Evolutionary conservation across 2,113 vertebrate genomes (phyloP).

Genomic region (Camelus bactrianus): DNA sequence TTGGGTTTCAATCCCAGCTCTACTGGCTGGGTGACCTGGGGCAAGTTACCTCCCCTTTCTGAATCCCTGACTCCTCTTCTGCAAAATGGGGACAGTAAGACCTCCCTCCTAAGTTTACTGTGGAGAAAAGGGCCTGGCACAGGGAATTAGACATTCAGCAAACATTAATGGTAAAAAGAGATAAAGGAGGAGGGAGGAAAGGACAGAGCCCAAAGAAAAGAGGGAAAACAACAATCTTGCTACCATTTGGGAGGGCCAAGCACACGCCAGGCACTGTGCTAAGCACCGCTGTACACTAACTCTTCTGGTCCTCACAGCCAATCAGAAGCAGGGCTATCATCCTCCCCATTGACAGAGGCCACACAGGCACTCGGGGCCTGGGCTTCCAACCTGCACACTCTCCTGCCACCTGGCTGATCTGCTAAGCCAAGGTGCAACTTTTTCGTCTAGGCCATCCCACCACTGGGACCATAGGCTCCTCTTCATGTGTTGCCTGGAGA

Average conservation of each 20-base stretch:
- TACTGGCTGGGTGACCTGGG: not conserved
- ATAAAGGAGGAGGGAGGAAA: not conserved
- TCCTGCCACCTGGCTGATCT: not conserved
- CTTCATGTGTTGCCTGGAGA: not conserved
- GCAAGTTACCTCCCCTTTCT: conserved; percentile 62
- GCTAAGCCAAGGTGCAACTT: not conserved
- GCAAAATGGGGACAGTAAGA: not conserved
- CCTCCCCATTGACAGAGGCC: not conserved
- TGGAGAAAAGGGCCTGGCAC: not conserved
- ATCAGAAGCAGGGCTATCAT: not conserved
- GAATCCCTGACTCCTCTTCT: conserved; percentile 13
- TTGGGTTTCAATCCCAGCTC: not conserved
- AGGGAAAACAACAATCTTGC: not conserved
- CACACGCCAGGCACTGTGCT: not conserved
- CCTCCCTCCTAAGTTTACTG: not conserved
- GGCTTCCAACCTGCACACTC: not conserved
- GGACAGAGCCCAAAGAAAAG: not conserved
- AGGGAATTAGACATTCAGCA: not conserved
- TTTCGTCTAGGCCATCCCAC: not conserved
- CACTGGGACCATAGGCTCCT: not conserved
- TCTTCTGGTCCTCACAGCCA: accelerated
- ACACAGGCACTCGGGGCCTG: not conserved
- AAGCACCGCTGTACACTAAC: not conserved
- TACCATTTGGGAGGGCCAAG: not conserved
- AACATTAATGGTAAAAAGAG: not conserved